phyloP scores from a whole-genome alignment of 2,888 invertebrate genomes.

The Lycocerus yunnanus region DNA sequence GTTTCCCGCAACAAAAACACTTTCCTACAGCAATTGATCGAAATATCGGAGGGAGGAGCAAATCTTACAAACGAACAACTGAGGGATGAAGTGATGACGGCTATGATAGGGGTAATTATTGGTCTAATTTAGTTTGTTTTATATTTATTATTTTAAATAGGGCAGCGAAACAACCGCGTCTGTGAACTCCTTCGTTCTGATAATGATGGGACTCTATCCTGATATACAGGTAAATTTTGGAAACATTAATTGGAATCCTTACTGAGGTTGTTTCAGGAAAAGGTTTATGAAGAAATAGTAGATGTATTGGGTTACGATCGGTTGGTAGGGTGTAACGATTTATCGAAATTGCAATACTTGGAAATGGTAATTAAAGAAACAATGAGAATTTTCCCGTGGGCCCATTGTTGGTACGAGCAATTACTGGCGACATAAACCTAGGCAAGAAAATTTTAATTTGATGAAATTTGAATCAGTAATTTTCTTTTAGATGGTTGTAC shows the following conservation, averaged over 20 bases:
- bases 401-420: slow-evolving; percentile 35
- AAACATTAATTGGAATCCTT: not conserved
- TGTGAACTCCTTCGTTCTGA: slow-evolving; percentile 39
- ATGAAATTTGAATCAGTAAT: not conserved
- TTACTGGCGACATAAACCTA: slow-evolving; percentile 17
- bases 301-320: slow-evolving; percentile 56
- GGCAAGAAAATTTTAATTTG: not conserved
- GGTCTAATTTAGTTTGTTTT: not conserved
- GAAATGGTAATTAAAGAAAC: slow-evolving; percentile 63
- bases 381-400: slow-evolving; percentile 56
- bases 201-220: slow-evolving; percentile 40
- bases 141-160: slow-evolving; percentile 16
- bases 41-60: slow-evolving; percentile 55
- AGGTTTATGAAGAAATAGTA: slow-evolving; percentile 53
- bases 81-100: slow-evolving; percentile 61
- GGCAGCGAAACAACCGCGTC: slow-evolving; percentile 45
- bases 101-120: slow-evolving; percentile 60
- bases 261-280: slow-evolving; percentile 30
- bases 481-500: slow-evolving; percentile 8
- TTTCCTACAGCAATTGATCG: slow-evolving; percentile 57
- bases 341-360: slow-evolving; percentile 59
- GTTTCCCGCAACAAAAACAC: slow-evolving; percentile 45
- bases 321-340: slow-evolving; percentile 55
- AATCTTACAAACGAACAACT: slow-evolving; percentile 59
- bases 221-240: slow-evolving; percentile 39